Evolutionary conservation across 2,797 vertebrate genomes (phyloP), one percentile per base, ranked within the genome.

Genomic region (Alfaro cultratus): DNA sequence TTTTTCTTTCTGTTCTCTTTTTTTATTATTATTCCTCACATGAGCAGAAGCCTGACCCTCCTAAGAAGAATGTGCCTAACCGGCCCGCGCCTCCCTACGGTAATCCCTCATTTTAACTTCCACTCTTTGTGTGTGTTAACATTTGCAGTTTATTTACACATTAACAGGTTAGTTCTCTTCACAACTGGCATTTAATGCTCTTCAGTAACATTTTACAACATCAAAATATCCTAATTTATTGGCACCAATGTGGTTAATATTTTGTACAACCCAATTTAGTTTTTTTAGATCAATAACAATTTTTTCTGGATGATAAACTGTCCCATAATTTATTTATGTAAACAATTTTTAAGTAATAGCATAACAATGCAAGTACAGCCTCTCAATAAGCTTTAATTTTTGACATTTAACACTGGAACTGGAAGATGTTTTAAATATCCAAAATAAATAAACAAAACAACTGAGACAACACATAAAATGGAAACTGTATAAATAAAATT

Each of bases 41-140:
- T 92, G 94, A 95, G 93, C 95, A 96, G 95, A 97, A 97, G 90
- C 94, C 95, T 15, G 97, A 98, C 85, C 97, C 96, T 74, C 97
- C 97, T 5, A 98, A 98, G 96, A 98, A 98, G 90, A 96, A 94
- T 77, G 90, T 97, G 68, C 98, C 98, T 73, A 97, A 96, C 60
- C 95, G 98, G 82, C 98, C 98, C 85, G 97, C 97, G 74, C 97
- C 97, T 88, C 97, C 98, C 80, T 97, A 98, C 83, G 97, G 98
- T 99, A 96, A 97, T 97, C 45, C 41, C 74, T 3, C 2, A 64
- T 55, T 82, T 82, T 73, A 11, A 78, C 16, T 39, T 18, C 70
- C 29, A 70, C 26, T 57, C 5, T 21, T 21, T 77, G 26, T 60
- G 31, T 29, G 34, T 43, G 46, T 31, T 31, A 34, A 53, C 34